These are phyloP conservation scores for Kryptolebias ocellatus DNA, from an alignment of 2,797 vertebrate genomes.

Conservation along the genomic window DNA sequence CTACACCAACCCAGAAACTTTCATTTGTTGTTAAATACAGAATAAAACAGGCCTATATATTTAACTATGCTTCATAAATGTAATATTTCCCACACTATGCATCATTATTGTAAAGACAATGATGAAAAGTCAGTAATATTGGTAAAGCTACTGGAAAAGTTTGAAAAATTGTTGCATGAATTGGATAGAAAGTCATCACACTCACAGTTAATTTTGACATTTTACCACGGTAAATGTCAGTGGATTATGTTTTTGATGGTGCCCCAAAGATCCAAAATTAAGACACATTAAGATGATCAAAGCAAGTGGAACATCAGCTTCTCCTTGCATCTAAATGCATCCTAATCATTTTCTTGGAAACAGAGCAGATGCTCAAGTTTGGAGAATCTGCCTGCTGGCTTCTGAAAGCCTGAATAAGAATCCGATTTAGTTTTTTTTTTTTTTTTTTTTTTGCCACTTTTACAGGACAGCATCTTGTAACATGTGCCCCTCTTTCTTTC, in stretches of 20 bases:
- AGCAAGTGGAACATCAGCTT: constrained; percentile 6
- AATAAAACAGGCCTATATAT: not conserved
- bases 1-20: no score
- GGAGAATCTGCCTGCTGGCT: not conserved
- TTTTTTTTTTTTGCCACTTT: not conserved
- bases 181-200: not conserved
- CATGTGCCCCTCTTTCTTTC: not conserved
- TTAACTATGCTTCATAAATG: not conserved
- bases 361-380: constrained; percentile 9
- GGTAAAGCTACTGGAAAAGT: no score
- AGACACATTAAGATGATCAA: constrained; percentile 7
- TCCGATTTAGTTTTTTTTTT: not conserved
- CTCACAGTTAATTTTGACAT: not conserved
- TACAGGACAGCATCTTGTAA: not conserved
- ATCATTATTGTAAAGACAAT: not conserved
- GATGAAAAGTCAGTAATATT: no score
- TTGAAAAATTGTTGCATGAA: no score
- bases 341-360: not conserved
- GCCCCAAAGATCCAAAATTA: not conserved
- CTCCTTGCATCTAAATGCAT: not conserved
- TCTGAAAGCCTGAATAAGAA: not conserved
- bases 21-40: not conserved
- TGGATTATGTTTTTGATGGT: not conserved
- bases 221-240: constrained; percentile 1
- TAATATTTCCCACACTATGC: not conserved